phyloP scores from a whole-genome alignment of 2,797 vertebrate species.

The Xyrichtys novacula region DNA sequence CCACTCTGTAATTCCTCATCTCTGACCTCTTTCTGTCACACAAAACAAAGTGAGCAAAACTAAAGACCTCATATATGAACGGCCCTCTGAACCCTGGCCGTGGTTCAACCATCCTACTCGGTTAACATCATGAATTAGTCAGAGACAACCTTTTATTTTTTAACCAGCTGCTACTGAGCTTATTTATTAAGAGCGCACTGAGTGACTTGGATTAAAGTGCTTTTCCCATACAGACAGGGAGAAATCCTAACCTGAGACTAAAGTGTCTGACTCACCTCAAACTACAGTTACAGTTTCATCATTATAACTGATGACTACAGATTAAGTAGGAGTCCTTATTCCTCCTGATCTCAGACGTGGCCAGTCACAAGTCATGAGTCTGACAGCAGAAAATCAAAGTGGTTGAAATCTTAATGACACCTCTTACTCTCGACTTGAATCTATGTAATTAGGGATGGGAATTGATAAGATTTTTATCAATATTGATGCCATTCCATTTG shows the following conservation, averaged over 20 bases:
- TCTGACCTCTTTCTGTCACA: constrained; percentile 64
- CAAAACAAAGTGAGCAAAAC: constrained; percentile 29
- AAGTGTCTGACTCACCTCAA: neutral
- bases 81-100: constrained; percentile 24
- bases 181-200: neutral
- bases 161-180: neutral
- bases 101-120: constrained; percentile 6
- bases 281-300: neutral
- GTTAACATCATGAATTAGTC: constrained; percentile 7
- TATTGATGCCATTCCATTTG: no score
- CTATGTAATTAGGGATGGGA: no score
- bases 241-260: neutral
- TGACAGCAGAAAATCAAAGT: no score
- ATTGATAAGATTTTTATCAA: no score
- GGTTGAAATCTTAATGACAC: no score
- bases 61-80: constrained; percentile 17
- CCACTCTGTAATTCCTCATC: constrained; percentile 56
- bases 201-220: neutral
- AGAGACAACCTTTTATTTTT: neutral
- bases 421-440: no score
- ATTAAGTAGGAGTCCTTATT: no score
- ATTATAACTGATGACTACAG: neutral
- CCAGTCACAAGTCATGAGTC: no score
- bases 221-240: neutral
- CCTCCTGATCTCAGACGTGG: no score